Base-by-base conservation (phyloP, 2,797 vertebrate species). In the Phrynocephalus forsythii region DNA sequence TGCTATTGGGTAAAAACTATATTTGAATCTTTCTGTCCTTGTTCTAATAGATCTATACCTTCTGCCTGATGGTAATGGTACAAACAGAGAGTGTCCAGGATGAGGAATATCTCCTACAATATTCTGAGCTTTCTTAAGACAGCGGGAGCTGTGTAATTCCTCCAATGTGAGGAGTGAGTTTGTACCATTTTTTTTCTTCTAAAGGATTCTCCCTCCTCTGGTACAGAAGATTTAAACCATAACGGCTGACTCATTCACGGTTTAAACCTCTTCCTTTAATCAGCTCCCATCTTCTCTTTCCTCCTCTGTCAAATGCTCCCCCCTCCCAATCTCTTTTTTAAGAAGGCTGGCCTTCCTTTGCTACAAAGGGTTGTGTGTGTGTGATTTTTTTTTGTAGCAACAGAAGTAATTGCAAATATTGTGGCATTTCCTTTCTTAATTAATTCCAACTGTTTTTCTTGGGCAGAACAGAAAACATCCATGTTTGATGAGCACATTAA, bases 391-490 rank as follows among this genome's bases (percentile, higher is more conserved):
- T 22, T 52, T 94, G 91, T 93, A 88, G 88, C 92, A 88, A 86
- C 94, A 96, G 95, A 95, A 94, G 94, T 94, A 90, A 95, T 96
- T 95, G 94, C 91, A 96, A 96, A 93, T 91, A 93, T 95, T 71
- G 87, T 91, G 95, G 96, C 95, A 96, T 96, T 97, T 97, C 96
- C 96, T 96, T 95, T 95, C 96, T 88, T 97, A 96, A 97, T 97
- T 94, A 95, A 96, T 95, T 92, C 96, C 97, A 97, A 96, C 95
- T 96, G 96, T 93, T 94, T 90, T 91, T 91, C 89, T 89, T 87
- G 66, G 78, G 90, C 92, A 95, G 92, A 93, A 86, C 94, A 88
- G 94, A 90, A 93, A 91, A 95, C 94, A 91, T 90, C 89, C 84
- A 90, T 71, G 63, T 93, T 93, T 92, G 95, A 95, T 86, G 95